These are phyloP conservation scores for Drosophila rellima DNA, from an alignment of 2,888 invertebrate species.

Conservation along the genomic window DNA sequence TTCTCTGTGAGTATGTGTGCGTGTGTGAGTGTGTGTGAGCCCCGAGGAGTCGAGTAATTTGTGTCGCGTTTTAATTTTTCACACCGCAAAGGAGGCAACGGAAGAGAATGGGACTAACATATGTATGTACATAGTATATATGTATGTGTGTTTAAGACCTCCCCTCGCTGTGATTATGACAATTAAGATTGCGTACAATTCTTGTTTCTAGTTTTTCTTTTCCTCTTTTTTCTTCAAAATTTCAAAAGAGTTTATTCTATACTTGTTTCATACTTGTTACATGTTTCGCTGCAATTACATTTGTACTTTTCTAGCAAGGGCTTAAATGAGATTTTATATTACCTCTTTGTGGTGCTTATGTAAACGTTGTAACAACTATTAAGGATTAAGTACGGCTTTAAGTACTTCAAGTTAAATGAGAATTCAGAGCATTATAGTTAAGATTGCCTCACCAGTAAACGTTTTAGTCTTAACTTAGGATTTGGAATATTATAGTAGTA, in stretches of 20 bases:
- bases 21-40: slow-evolving; percentile 18
- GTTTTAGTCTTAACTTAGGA: too few species aligned
- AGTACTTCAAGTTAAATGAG: not conserved
- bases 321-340: not conserved
- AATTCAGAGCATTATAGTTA: too few species aligned
- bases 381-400: not conserved
- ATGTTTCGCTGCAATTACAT: slow-evolving; percentile 27
- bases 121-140: slow-evolving; percentile 4
- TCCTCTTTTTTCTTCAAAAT: slow-evolving; percentile 14
- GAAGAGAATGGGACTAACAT: slow-evolving; percentile 29
- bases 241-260: slow-evolving; percentile 38
- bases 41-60: slow-evolving; percentile 67
- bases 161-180: slow-evolving; percentile 65
- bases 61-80: slow-evolving; percentile 77
- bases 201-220: slow-evolving; percentile 40
- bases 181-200: slow-evolving; percentile 66
- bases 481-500: too few species aligned
- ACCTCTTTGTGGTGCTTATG: not conserved
- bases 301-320: slow-evolving; percentile 4
- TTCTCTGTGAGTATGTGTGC: slow-evolving; percentile 20
- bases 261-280: slow-evolving; percentile 30
- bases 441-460: too few species aligned
- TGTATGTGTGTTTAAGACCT: slow-evolving; percentile 12
- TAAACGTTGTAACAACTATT: slow-evolving; percentile 4
- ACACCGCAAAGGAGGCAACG: slow-evolving; percentile 65